A percentile compares a stretch with the other conserved stretches of the same genome.
These are phyloP conservation scores for Helogale parvula DNA, from an alignment of 2,113 vertebrate species.

Conservation along the genomic window DNA sequence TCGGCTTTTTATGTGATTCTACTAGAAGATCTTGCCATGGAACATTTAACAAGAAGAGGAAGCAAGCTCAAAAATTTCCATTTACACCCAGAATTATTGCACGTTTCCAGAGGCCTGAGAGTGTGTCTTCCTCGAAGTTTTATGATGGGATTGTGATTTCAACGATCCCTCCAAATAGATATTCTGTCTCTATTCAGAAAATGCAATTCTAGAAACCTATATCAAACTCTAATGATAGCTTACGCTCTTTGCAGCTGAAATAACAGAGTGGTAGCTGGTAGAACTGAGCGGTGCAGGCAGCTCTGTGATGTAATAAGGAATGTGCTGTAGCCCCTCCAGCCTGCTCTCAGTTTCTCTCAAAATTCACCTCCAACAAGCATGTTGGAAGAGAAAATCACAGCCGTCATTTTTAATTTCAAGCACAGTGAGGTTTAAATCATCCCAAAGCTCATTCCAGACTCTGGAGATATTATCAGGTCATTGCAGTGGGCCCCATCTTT, in stretches of 20 bases:
- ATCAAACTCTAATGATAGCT: constrained; percentile 40
- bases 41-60: constrained; percentile 58
- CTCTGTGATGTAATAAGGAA: background rate
- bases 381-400: background rate
- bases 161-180: constrained; percentile 50
- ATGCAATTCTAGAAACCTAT: constrained; percentile 43
- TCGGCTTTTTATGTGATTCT: constrained; percentile 21
- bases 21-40: constrained; percentile 49
- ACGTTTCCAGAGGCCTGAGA: background rate
- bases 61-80: constrained; percentile 46
- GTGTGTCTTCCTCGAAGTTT: constrained; percentile 49
- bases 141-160: constrained; percentile 59
- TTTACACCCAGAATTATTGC: constrained; percentile 50
- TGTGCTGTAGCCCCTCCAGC: background rate
- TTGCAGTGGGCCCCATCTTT: background rate
- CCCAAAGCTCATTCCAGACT: constrained; percentile 5
- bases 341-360: background rate
- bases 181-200: constrained; percentile 49
- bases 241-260: background rate
- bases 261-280: background rate
- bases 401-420: constrained; percentile 7
- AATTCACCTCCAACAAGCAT: background rate
- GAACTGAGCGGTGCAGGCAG: background rate
- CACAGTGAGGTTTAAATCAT: background rate
- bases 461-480: background rate